Conservation (phyloP, 2,888 invertebrate species). For the Tetropium fuscum region DNA sequence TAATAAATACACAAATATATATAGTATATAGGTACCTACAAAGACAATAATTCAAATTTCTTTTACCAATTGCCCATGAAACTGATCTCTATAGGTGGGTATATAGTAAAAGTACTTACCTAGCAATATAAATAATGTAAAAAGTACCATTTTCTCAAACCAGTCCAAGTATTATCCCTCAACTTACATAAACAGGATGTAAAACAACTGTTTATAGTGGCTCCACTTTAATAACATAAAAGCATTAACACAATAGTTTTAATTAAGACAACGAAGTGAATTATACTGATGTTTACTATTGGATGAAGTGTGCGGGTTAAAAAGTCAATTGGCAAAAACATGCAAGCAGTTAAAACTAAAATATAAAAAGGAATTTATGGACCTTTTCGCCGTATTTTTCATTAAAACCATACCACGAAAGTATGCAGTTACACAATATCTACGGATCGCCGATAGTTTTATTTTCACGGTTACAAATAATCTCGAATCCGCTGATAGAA, state of each 20-base stretch:
- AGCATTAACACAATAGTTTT: conserved; percentile 37
- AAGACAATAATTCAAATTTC: too few relatives aligned
- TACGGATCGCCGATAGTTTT: too few relatives aligned
- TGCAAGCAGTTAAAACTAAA: conserved; percentile 12
- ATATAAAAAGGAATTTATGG: background rate
- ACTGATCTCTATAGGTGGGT: too few relatives aligned
- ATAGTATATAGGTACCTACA: too few relatives aligned
- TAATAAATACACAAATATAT: too few relatives aligned
- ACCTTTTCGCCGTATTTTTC: background rate
- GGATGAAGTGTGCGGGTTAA: conserved; percentile 14
- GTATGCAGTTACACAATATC: too few relatives aligned
- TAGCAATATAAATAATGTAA: background rate
- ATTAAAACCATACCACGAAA: background rate
- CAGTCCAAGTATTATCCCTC: background rate
- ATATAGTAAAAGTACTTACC: too few relatives aligned
- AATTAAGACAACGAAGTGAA: conserved; percentile 45
- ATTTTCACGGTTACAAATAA: too few relatives aligned
- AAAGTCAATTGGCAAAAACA: conserved; percentile 16
- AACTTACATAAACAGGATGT: conserved; percentile 16
- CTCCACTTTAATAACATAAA: conserved; percentile 38
- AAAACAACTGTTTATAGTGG: conserved; percentile 26
- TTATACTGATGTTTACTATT: conserved; percentile 34
- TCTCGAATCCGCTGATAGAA: background rate
- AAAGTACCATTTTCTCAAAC: background rate
- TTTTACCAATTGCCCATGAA: too few relatives aligned